A percentile compares a stretch with the other conserved stretches of the same genome.
Conservation (phyloP, 1,140 invertebrate genomes). For the Anagrus nilaparvatae region DNA sequence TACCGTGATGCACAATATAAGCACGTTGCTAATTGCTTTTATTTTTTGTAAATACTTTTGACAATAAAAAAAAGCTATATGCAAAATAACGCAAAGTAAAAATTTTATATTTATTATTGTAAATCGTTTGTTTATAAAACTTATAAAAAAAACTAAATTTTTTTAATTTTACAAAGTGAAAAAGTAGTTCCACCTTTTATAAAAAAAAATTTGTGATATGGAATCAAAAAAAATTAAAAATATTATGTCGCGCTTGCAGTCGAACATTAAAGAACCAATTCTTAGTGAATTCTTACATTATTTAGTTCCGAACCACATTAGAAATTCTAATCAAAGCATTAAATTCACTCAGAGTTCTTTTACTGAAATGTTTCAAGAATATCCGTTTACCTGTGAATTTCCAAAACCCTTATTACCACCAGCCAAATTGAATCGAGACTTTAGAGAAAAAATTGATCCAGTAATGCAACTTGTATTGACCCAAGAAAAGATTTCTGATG, state of each 20-base stretch:
- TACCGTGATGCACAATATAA: too few relatives aligned
- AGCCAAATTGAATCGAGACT: slow-evolving; percentile 23
- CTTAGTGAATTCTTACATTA: slow-evolving; percentile 22
- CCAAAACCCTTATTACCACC: slow-evolving; percentile 36
- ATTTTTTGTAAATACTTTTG: too few relatives aligned
- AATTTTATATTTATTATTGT: too few relatives aligned
- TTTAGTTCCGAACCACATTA: slow-evolving; percentile 25
- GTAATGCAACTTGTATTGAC: slow-evolving; percentile 23
- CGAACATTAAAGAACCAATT: slow-evolving; percentile 17
- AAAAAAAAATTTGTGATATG: too few relatives aligned
- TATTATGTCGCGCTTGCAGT: slow-evolving; percentile 18
- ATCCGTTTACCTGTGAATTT: slow-evolving; percentile 31
- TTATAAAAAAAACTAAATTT: too few relatives aligned
- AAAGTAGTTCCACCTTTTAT: too few relatives aligned
- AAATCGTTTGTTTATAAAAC: too few relatives aligned
- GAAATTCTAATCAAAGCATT: slow-evolving; percentile 21
- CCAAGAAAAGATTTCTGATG: slow-evolving; percentile 26
- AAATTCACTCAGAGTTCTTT: slow-evolving; percentile 3
- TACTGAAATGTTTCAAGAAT: slow-evolving; percentile 22
- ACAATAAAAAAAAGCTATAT: too few relatives aligned
- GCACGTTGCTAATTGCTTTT: too few relatives aligned
- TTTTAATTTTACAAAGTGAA: too few relatives aligned
- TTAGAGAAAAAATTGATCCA: slow-evolving; percentile 23
- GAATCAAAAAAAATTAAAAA: slow-evolving; percentile 22
- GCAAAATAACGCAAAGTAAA: too few relatives aligned